These are phyloP conservation scores for Pachypeltis micranthus DNA, from an alignment of 1,140 invertebrate genomes.

Conservation along the genomic window DNA sequence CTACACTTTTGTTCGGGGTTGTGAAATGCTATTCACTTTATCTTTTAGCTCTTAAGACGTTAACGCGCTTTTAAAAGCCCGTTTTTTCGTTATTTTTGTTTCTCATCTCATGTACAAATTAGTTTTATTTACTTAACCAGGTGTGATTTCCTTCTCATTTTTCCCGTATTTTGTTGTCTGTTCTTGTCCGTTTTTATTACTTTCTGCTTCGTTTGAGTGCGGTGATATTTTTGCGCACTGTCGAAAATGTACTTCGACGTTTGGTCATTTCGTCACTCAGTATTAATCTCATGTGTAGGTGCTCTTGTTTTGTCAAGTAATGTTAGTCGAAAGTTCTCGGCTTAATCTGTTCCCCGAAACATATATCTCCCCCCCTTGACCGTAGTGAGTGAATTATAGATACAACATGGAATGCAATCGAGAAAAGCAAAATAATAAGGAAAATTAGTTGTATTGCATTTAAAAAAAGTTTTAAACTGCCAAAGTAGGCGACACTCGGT, in stretches of 20 bases:
- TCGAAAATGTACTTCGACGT: neutral
- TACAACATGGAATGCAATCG: neutral
- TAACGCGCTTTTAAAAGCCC: neutral
- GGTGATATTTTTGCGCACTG: neutral
- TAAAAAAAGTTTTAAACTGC: neutral
- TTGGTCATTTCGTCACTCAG: neutral
- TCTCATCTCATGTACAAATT: neutral
- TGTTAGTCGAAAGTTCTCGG: neutral
- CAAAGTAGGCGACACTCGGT: neutral
- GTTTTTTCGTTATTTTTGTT: neutral
- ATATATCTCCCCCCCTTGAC: neutral
- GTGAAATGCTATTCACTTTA: conserved; percentile 14
- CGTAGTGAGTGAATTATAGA: neutral
- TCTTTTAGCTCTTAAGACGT: neutral
- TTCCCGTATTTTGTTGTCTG: no score
- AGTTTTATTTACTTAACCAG: neutral
- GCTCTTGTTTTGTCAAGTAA: neutral
- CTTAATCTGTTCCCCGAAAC: neutral
- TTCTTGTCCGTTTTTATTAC: neutral
- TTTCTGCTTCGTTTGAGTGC: neutral
- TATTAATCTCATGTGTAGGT: neutral
- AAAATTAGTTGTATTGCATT: conserved; percentile 3
- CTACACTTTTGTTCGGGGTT: conserved; percentile 18
- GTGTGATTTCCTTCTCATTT: neutral
- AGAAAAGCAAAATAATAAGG: neutral